Conservation (phyloP, 2,113 vertebrate genomes). For the Coptodon rendalli region DNA sequence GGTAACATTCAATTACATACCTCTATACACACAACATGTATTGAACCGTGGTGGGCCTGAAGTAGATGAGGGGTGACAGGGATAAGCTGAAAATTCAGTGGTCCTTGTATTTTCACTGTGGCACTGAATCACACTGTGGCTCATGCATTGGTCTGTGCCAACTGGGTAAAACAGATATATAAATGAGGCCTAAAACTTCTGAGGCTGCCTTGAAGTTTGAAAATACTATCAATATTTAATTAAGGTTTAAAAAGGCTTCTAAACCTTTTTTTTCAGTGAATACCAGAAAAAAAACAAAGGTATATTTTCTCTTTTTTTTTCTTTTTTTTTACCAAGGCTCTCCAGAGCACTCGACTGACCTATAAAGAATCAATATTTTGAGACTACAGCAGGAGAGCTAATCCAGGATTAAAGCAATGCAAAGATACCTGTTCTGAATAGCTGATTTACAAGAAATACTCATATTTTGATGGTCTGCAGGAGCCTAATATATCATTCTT, state of each 20-base stretch:
- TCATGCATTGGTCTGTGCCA: neutral
- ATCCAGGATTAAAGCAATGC: neutral
- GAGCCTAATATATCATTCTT: neutral
- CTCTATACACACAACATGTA: slow-evolving; percentile 25
- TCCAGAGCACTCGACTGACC: neutral
- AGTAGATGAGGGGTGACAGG: slow-evolving; percentile 41
- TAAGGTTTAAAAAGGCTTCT: neutral
- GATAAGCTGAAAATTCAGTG: slow-evolving; percentile 26
- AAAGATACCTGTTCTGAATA: neutral
- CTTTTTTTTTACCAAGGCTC: neutral
- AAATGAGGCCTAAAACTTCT: neutral
- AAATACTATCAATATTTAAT: neutral
- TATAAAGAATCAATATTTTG: neutral
- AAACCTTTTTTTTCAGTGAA: neutral
- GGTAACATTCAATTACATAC: slow-evolving; percentile 53
- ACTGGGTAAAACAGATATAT: neutral
- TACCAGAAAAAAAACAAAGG: neutral
- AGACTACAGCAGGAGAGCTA: neutral
- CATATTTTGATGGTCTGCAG: neutral
- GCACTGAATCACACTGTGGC: neutral
- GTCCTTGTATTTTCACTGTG: slow-evolving; percentile 6
- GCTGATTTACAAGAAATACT: neutral
- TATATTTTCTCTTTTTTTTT: neutral
- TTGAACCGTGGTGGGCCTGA: slow-evolving; percentile 21
- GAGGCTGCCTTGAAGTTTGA: neutral